Base-by-base conservation (phyloP, 2,113 vertebrate genomes). In the Gasterosteus aculeatus region DNA sequence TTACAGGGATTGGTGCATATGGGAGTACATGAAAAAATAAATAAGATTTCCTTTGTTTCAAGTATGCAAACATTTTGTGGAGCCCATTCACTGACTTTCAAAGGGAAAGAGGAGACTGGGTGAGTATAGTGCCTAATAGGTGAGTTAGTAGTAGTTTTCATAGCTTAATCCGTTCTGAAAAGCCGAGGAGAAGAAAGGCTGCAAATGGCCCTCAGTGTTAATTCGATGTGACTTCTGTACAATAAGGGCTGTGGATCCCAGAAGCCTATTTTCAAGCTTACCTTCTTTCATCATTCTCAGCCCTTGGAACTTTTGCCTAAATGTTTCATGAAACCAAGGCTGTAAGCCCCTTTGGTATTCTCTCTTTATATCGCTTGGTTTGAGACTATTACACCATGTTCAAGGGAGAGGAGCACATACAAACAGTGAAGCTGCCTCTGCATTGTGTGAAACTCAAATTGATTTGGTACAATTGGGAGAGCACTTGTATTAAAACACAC, bases 201-300 rank as follows among this genome's bases (percentile, higher is more conserved):
- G 94, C 95, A 95, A 98, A 97, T 96, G 97, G 97, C 96, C 95
- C 95, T 98, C 97, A 96, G 95, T 96, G 96, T 96, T 99, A 98
- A 99, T 98, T 95, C 95, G 96, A 98, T 99, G 96, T 98, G 97
- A 98, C 97, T 99, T 97, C 95, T 96, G 95, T 96, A 98, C 96
- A 98, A 98, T 98, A 95, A 96, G 95, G 94, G 92, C 95, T 94
- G 93, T 94, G 94, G 95, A 95, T 95, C 95, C 94, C 94, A 95
- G 95, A 94, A 95, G 93, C 94, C 94, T 93, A 88, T 95, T 96
- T 96, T 92, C 85, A 94, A 84, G 94, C 95, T 94, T 94, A 94
- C 93, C 92, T 94, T 93, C 95, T 96, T 95, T 95, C 94, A 94
- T 87, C 92, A 86, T 90, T 90, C 89, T 88, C 88, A 87, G 85